Conservation (phyloP, 1,140 invertebrate genomes). For the Drosophila melanica region DNA sequence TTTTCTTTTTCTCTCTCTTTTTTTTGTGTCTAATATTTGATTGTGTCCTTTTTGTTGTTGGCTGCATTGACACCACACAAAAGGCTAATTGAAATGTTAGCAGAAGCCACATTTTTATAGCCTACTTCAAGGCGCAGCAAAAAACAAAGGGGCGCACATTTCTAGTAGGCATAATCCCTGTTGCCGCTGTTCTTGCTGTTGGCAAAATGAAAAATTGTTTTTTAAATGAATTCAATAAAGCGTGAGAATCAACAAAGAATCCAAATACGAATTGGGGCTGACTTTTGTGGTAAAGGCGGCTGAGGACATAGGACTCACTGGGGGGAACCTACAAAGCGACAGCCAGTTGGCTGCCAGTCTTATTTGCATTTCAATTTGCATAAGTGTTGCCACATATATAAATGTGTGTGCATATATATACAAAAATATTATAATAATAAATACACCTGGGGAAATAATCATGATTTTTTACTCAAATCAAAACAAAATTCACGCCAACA, state of each 20-base stretch:
- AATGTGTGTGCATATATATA: not conserved
- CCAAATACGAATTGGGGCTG: constrained; percentile 16
- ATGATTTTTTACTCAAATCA: not conserved
- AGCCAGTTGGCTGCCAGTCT: constrained; percentile 36
- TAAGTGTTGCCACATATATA: constrained; percentile 45
- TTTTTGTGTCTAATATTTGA: constrained; percentile 1
- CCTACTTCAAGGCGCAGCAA: constrained; percentile 17
- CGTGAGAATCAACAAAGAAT: constrained; percentile 45
- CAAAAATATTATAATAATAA: constrained; percentile 3
- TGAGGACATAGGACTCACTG: too few species aligned
- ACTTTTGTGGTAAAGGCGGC: constrained; percentile 13
- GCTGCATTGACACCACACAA: constrained; percentile 52
- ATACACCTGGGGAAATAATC: not conserved
- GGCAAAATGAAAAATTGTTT: constrained; percentile 61
- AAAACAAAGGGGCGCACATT: constrained; percentile 34
- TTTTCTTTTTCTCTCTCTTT: constrained; percentile 7
- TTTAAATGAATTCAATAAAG: constrained; percentile 69
- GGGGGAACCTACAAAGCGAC: constrained; percentile 5
- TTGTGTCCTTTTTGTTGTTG: constrained; percentile 14
- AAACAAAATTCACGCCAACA: not conserved
- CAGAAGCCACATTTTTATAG: constrained; percentile 36
- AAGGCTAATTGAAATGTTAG: constrained; percentile 54
- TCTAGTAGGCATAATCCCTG: constrained; percentile 13
- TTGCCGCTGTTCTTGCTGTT: constrained; percentile 6
- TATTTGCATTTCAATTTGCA: constrained; percentile 68